Base-by-base conservation (phyloP, 2,888 invertebrate species). In the Mayetiola destructor region DNA sequence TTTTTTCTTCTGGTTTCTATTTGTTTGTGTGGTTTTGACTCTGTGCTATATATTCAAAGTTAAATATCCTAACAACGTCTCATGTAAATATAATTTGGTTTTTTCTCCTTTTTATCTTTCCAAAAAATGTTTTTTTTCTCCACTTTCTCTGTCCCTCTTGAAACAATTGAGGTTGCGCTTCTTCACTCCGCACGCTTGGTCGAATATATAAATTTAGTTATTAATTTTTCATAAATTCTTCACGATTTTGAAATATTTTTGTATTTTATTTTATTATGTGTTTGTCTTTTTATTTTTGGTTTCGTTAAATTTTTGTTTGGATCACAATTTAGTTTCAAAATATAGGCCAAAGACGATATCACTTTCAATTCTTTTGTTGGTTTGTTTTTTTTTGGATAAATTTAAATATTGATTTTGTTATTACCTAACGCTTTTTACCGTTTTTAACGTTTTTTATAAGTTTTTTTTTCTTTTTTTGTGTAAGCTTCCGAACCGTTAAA, bases 311-410 rank as follows among this genome's bases (percentile, higher is more conserved):
- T 53, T 53, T 53, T 18, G 10, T 53, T 16, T 53, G 30, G 30
- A 53, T 53, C 53, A 53, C 53, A 53, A 53, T 53, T 20, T 30
- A 30, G 53, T 53, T 53, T 53, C 53, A 53, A 53, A 53, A 53
- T 30, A 53, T 53, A 53, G 53, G 53, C 53, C 53, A 53, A n/a
- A 53, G 53, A 53, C 53, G 29, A 30, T 53, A 53, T 53, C 53
- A 53, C 53, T 30, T 30, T 52, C n/a, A n/a, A n/a, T n/a, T n/a
- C 18, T 30, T 30, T 8, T 3, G 29, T 53, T 9, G 18, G 2
- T 16, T 53, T 48, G 16, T 48, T 48, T 37, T 48, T 48, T 48
- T 23, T 48, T 27, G 48, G 8, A n/a, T n/a, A n/a, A n/a, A n/a
- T n/a, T n/a, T n/a, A n/a, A 9, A 9, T 12, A 32, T 53, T 29